Base-by-base conservation (phyloP, 2,113 vertebrate genomes). In the Rutilus rutilus region DNA sequence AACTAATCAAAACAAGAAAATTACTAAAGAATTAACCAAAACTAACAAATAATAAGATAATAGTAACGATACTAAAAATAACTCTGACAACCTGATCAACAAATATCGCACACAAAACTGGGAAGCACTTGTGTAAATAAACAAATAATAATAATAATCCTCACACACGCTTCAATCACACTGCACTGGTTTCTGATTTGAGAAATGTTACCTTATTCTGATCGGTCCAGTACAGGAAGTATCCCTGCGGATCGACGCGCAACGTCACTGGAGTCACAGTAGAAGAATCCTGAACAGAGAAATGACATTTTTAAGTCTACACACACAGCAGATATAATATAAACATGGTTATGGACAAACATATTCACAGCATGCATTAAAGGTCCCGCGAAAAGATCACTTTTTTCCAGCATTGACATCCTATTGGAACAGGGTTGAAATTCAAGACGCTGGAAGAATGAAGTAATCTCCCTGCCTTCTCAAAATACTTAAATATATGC, bases 141-240 rank as follows among this genome's bases (percentile, higher is more conserved):
- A 67, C 1, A 33, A 30, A 65, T 17, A 30, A 3, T 0, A 7
- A 30, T 64, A 8, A 15, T 27, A 57, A 69, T 69, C 6, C 15
- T 52, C 50, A 17, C 30, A 36, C 7, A 65, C 2, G 15, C 27
- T 65, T 65, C 14, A 65, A 8, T 65, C 27, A 19, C 27, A 2
- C 27, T 65, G 27, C 27, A 11, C 0, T 67, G 33, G 30, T 21
- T 21, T 23, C 19, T 11, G 10, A 59, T 39, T 36, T 33, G 15
- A 77, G 39, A 33, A 45, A 57, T 89, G 90, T 92, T 92, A 99
- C 98, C 97, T 99, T 99, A 89, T 96, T 99, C 87, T 99, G 98
- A 92, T 99, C 98, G 1, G 97, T 98, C 98, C 98, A 99, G 93
- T 98, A 97, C 69, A 99, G 96, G 95, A 97, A 99, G 93, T 97